Percentiles rank a stretch among this genome's conserved stretches.
phyloP scores from a whole-genome alignment of 2,888 invertebrate species.

The Imbricaverruca yamaguchii region DNA sequence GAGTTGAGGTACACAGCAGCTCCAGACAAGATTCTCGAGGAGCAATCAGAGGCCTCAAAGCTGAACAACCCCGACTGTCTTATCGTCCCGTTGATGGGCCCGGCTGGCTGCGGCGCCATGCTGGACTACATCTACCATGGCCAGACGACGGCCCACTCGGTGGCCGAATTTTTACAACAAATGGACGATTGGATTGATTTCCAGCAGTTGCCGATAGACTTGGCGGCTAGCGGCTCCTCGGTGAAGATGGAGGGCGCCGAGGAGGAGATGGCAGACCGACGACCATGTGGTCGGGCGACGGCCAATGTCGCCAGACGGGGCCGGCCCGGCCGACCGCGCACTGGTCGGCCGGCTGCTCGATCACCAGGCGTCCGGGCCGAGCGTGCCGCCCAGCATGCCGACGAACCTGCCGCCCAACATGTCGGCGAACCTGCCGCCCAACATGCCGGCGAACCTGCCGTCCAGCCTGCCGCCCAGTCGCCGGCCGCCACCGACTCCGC shows the following conservation, averaged over 20 bases:
- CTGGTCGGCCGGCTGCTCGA: too few species aligned
- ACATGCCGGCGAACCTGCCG: background rate
- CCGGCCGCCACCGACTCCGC: background rate
- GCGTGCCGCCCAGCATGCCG: background rate
- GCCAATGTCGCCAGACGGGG: too few species aligned
- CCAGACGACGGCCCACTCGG: background rate
- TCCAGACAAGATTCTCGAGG: too few species aligned
- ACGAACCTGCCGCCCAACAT: background rate
- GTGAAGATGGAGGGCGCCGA: background rate
- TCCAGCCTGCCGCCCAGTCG: background rate
- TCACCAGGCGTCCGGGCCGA: too few species aligned
- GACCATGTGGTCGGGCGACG: too few species aligned
- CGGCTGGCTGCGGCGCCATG: background rate
- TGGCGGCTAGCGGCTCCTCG: too few species aligned
- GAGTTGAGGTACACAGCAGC: too few species aligned
- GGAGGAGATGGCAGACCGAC: background rate
- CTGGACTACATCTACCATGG: background rate
- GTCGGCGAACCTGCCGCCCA: background rate
- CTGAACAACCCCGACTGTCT: background rate
- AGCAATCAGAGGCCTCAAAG: background rate
- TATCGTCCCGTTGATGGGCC: background rate
- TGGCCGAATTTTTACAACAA: background rate
- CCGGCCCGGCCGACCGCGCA: too few species aligned
- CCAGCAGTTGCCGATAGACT: background rate
- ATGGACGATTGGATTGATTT: background rate